Evolutionary conservation across 1,140 invertebrate species (phyloP).

Genomic region (Bombus pyrosoma): DNA sequence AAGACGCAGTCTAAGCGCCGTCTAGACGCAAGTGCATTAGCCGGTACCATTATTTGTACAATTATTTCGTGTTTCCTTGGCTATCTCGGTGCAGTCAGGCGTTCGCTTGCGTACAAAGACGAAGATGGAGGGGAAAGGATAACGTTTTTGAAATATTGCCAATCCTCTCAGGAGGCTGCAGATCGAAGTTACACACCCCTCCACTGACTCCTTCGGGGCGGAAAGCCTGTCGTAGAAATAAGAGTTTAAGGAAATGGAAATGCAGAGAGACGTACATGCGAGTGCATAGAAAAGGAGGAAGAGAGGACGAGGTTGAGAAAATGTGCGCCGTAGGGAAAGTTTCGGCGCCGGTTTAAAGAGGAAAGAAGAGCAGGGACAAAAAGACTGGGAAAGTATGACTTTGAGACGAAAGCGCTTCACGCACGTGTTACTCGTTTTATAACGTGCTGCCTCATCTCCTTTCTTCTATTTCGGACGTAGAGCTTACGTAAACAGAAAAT

Average conservation of each 20-base stretch:
- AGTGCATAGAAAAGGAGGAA: constrained; percentile 5
- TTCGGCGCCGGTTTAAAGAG: neutral
- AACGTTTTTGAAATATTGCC: constrained; percentile 73
- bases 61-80: neutral
- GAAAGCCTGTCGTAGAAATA: constrained; percentile 53
- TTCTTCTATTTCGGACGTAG: constrained; percentile 53
- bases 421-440: constrained; percentile 62
- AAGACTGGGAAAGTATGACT: constrained; percentile 9
- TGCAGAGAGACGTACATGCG: constrained; percentile 33
- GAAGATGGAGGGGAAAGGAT: constrained; percentile 16
- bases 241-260: constrained; percentile 68
- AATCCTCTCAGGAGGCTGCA: constrained; percentile 58
- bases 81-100: constrained; percentile 26
- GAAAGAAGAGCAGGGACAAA: neutral
- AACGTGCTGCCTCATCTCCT: constrained; percentile 63
- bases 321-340: constrained; percentile 36
- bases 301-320: constrained; percentile 14
- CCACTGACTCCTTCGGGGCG: constrained; percentile 23
- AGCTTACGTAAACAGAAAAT: constrained; percentile 72
- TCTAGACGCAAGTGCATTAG: constrained; percentile 1
- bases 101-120: constrained; percentile 17
- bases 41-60: neutral
- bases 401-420: constrained; percentile 62
- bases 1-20: neutral
- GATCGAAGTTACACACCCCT: constrained; percentile 48